A percentile compares a stretch with the other conserved stretches of the same genome.
These are phyloP conservation scores for Sycophila sp. DNA, from an alignment of 1,140 invertebrate species.

Conservation along the genomic window DNA sequence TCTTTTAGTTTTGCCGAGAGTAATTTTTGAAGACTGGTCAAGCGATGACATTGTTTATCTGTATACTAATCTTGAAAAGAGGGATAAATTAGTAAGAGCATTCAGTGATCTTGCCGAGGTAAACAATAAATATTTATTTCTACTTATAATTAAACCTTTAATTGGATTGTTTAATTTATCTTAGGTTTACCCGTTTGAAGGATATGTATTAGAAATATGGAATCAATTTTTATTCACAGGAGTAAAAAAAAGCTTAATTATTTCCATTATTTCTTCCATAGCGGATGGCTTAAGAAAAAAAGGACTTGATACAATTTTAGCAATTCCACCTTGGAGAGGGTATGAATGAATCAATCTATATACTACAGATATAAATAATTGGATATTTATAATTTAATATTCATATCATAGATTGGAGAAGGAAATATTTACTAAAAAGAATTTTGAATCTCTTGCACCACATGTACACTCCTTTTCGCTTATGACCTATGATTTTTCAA, in stretches of 20 bases:
- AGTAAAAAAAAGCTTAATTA: slow-evolving; percentile 72
- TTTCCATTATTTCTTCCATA: slow-evolving; percentile 73
- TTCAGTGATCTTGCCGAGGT: slow-evolving; percentile 72
- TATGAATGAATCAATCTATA: slow-evolving; percentile 58
- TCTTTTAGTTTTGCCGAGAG: slow-evolving; percentile 81
- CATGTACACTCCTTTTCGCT: slow-evolving; percentile 87
- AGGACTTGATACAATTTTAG: slow-evolving; percentile 78
- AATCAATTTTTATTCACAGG: slow-evolving; percentile 78
- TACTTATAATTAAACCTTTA: slow-evolving; percentile 1
- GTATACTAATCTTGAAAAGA: slow-evolving; percentile 69
- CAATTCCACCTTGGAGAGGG: slow-evolving; percentile 83
- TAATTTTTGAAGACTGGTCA: slow-evolving; percentile 89
- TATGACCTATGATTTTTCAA: slow-evolving; percentile 96
- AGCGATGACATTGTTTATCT: slow-evolving; percentile 73
- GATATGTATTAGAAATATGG: slow-evolving; percentile 89
- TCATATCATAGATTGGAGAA: slow-evolving; percentile 54
- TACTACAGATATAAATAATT: no score
- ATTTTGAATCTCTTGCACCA: slow-evolving; percentile 81
- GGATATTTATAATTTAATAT: neutral
- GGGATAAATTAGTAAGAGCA: slow-evolving; percentile 70
- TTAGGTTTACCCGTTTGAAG: slow-evolving; percentile 79
- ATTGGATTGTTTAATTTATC: slow-evolving; percentile 31
- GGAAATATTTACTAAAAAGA: slow-evolving; percentile 79
- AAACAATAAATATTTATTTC: slow-evolving; percentile 41
- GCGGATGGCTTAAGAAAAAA: slow-evolving; percentile 65